A percentile compares a stretch with the other conserved stretches of the same genome.
These are phyloP conservation scores for Eupithecia subumbrata DNA, from an alignment of 2,888 invertebrate genomes.

Conservation along the genomic window DNA sequence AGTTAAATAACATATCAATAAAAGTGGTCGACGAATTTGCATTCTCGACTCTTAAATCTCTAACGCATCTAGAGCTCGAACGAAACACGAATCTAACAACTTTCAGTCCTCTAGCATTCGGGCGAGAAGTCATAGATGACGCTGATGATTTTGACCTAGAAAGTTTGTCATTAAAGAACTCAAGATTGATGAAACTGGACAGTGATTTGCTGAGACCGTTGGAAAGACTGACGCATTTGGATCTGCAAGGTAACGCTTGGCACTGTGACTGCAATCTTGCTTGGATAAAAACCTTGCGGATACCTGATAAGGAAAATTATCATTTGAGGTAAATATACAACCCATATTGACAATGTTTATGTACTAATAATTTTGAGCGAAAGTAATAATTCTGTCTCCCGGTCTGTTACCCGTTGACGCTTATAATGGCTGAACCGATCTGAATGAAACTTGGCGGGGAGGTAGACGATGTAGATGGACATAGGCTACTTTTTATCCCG, in stretches of 20 bases:
- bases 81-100: conserved; percentile 80
- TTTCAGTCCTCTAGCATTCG: conserved; percentile 77
- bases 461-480: background rate
- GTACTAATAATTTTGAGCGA: background rate
- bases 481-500: background rate
- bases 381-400: background rate
- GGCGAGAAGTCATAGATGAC: conserved; percentile 66
- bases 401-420: background rate
- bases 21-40: conserved; percentile 80
- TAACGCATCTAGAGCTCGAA: conserved; percentile 80
- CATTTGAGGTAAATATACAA: conserved; percentile 72
- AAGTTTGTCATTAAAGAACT: conserved; percentile 74
- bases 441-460: background rate
- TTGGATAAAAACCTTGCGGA: conserved; percentile 78
- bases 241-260: conserved; percentile 86
- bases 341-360: background rate
- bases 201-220: conserved; percentile 71
- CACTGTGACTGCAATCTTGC: conserved; percentile 85
- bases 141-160: conserved; percentile 74
- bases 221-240: conserved; percentile 73
- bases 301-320: conserved; percentile 67
- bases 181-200: conserved; percentile 70
- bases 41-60: conserved; percentile 80
- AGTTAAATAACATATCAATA: conserved; percentile 83
- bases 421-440: background rate